Evolutionary conservation across 2,797 vertebrate species (phyloP).

Genomic region (Nannoperca australis): DNA sequence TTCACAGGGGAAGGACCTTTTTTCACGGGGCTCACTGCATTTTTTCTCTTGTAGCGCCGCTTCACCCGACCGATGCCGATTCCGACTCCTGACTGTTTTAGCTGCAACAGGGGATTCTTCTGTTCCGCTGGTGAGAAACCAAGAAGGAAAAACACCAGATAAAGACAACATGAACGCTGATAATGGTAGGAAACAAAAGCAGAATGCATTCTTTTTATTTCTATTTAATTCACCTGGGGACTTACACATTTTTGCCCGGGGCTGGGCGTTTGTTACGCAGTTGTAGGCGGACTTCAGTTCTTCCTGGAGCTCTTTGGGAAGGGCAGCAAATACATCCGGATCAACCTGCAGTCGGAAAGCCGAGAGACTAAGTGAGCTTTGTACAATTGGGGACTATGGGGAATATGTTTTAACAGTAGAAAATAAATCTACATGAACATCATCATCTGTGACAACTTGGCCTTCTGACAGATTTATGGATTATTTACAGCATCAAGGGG

Average conservation of each 20-base stretch:
- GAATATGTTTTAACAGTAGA: neutral
- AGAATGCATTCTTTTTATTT: neutral
- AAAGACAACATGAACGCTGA: neutral
- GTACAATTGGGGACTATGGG: neutral
- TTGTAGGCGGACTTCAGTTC: slow-evolving; percentile 94
- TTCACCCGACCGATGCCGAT: slow-evolving; percentile 82
- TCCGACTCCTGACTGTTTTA: slow-evolving; percentile 84
- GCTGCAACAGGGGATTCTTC: slow-evolving; percentile 89
- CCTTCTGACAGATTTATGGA: neutral
- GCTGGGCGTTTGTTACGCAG: slow-evolving; percentile 81
- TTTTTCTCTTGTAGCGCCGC: slow-evolving; percentile 90
- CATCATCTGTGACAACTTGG: neutral
- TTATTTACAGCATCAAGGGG: neutral
- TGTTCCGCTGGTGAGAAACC: slow-evolving; percentile 79
- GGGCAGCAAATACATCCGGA: slow-evolving; percentile 96
- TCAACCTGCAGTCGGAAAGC: slow-evolving; percentile 86
- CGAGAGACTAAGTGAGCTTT: neutral
- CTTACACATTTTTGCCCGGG: slow-evolving; percentile 83
- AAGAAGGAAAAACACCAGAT: neutral
- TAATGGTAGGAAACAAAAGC: fast-evolving
- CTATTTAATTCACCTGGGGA: neutral
- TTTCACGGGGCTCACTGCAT: slow-evolving; percentile 85
- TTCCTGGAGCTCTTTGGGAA: slow-evolving; percentile 95
- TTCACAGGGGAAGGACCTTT: slow-evolving; percentile 91
- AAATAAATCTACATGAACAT: neutral